phyloP scores from a whole-genome alignment of 2,888 invertebrate genomes.

The Drosophila koepferae region DNA sequence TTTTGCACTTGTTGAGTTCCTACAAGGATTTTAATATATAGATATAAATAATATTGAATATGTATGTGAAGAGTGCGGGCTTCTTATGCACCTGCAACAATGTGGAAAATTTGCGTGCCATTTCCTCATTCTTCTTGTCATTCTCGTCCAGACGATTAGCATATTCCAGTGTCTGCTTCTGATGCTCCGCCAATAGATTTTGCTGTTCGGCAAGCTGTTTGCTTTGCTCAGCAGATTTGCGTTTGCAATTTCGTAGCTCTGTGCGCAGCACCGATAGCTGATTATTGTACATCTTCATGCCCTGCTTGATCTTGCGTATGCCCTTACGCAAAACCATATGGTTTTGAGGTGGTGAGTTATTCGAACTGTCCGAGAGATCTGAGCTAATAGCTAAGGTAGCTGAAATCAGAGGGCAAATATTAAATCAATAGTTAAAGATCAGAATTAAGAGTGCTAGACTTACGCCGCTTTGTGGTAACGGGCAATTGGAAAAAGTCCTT shows the following conservation, averaged over 20 bases:
- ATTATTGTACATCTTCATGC: constrained; percentile 95
- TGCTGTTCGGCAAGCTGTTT: constrained; percentile 93
- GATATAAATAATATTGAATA: background rate
- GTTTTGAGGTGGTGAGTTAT: constrained; percentile 89
- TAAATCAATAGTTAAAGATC: background rate
- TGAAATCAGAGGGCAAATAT: constrained; percentile 33
- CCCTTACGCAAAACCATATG: constrained; percentile 94
- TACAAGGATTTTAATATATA: constrained; percentile 83
- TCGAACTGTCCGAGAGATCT: constrained; percentile 81
- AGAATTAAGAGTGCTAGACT: constrained; percentile 20
- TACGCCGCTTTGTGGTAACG: constrained; percentile 83
- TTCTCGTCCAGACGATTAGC: constrained; percentile 94
- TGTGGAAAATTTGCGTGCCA: constrained; percentile 94
- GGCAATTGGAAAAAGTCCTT: constrained; percentile 91
- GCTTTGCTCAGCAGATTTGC: constrained; percentile 93
- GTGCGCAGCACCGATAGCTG: constrained; percentile 92
- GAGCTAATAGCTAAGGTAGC: constrained; percentile 83
- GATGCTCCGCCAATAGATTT: constrained; percentile 90
- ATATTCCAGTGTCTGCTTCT: constrained; percentile 91
- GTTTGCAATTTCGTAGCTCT: constrained; percentile 92
- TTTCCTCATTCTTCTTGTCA: constrained; percentile 96
- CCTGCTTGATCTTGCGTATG: constrained; percentile 94
- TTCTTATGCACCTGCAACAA: constrained; percentile 88
- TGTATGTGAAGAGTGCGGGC: background rate
- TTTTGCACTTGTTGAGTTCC: constrained; percentile 96